These are phyloP conservation scores for Marcusenius ussheri DNA, from an alignment of 2,113 vertebrate genomes.

Conservation along the genomic window DNA sequence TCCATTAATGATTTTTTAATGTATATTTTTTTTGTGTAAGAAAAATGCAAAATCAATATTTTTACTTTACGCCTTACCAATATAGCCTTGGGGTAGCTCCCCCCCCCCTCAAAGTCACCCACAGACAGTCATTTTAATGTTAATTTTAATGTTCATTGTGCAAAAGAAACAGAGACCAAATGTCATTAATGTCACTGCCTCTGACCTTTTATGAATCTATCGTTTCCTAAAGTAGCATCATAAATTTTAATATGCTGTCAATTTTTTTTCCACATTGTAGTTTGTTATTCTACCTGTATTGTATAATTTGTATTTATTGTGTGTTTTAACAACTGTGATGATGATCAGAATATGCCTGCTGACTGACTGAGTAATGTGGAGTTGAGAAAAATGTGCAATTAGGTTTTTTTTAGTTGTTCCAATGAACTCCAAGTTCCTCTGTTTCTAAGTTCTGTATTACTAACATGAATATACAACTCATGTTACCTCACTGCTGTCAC, in stretches of 20 bases:
- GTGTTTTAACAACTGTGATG: slow-evolving; percentile 18
- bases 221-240: not conserved
- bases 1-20: not conserved
- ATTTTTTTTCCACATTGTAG: not conserved
- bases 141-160: not conserved
- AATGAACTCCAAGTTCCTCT: not conserved
- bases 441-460: not conserved
- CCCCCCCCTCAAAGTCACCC: not conserved
- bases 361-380: slow-evolving; percentile 24
- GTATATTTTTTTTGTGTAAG: not conserved
- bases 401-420: not conserved
- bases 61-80: not conserved
- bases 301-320: slow-evolving; percentile 10
- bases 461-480: not conserved
- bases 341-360: slow-evolving; percentile 18
- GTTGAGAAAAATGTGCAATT: slow-evolving; percentile 19
- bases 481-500: not conserved
- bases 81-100: not conserved
- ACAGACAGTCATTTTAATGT: not conserved
- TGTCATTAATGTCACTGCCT: not conserved
- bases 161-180: not conserved
- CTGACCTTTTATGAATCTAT: not conserved
- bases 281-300: slow-evolving; percentile 3
- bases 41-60: not conserved
- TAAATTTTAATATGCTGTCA: not conserved